Evolutionary conservation across 2,797 vertebrate species (phyloP), one percentile per base, ranked within the genome.

Genomic region (Alauda arvensis): DNA sequence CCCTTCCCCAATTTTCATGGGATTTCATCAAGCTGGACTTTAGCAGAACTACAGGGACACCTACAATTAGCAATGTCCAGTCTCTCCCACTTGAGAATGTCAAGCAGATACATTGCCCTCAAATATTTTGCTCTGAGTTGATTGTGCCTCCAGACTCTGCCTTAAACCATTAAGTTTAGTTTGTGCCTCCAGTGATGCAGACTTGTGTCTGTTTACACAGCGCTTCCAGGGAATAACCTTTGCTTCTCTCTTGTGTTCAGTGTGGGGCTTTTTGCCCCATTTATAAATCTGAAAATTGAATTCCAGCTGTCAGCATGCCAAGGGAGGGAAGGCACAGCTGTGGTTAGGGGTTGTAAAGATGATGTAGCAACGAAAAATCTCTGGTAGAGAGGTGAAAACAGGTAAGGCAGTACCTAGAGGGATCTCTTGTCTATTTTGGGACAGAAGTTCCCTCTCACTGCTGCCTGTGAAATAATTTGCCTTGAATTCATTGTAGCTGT

Each of bases 1-100:
- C 28, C 33, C 17, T 59, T 81, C 24, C 55, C 31, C 0, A 1
- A 0, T 21, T 72, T 31, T 25, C 10, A 5, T 3, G 10, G 33
- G 8, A 10, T 33, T 77, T 60, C 40, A 13, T 33, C 11, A 13
- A 33, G 26, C 0, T 74, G 65, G 19, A 26, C 15, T 45, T n/a
- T 6, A 9, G 23, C 4, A 60, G 51, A 39, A 21, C 6, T 53
- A 10, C 8, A n/a, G 56, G 20, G 52, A 3, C 26, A 40, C 39
- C 61, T 62, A 8, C 31, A 42, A 4, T 31, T 25, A 33, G 39
- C 23, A n/a, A 43, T 45, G 10, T 18, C 31, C 55, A 39, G 4
- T 11, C 31, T 40, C 49, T 34, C 31, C 77, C 62, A 60, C 43
- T 14, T 40, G 34, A 68, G 26, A 18, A 45, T 18, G 45, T 33